Conservation (phyloP, 1,140 invertebrate genomes). For the Eumaeus atala region DNA sequence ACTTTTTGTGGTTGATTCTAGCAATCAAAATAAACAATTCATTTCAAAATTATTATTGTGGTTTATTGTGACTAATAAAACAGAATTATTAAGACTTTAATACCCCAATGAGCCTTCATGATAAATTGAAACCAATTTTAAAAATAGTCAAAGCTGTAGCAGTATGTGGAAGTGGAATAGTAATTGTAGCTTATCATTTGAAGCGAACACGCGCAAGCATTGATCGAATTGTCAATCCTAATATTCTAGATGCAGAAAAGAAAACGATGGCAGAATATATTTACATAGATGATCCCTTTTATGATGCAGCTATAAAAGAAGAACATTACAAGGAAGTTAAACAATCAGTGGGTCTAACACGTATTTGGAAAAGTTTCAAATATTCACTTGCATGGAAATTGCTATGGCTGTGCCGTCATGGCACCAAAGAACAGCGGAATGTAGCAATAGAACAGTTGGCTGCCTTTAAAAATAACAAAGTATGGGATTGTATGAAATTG, state of each 20-base stretch:
- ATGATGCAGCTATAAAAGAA: conserved; percentile 37
- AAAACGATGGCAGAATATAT: conserved; percentile 55
- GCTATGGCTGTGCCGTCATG: conserved; percentile 58
- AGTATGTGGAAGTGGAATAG: conserved; percentile 34
- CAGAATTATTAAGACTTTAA: background rate
- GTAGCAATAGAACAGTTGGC: conserved; percentile 56
- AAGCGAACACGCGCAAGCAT: conserved; percentile 39
- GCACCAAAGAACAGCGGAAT: conserved; percentile 54
- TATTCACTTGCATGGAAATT: conserved; percentile 57
- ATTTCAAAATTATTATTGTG: too few species aligned
- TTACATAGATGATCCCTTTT: conserved; percentile 60
- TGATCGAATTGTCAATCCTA: conserved; percentile 47
- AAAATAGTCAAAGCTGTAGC: conserved; percentile 45
- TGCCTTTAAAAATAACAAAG: conserved; percentile 56
- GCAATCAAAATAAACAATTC: too few species aligned
- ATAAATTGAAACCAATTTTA: conserved; percentile 48
- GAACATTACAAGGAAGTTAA: conserved; percentile 37
- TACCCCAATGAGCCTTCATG: conserved; percentile 38
- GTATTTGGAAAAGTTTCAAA: conserved; percentile 61
- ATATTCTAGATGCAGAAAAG: conserved; percentile 54
- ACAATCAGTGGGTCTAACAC: conserved; percentile 38
- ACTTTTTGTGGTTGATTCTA: too few species aligned
- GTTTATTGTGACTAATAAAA: too few species aligned
- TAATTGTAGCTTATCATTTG: conserved; percentile 45
- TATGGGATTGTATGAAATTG: conserved; percentile 78